Evolutionary conservation across 2,113 vertebrate genomes (phyloP).

Genomic region (Pangasianodon gigas): DNA sequence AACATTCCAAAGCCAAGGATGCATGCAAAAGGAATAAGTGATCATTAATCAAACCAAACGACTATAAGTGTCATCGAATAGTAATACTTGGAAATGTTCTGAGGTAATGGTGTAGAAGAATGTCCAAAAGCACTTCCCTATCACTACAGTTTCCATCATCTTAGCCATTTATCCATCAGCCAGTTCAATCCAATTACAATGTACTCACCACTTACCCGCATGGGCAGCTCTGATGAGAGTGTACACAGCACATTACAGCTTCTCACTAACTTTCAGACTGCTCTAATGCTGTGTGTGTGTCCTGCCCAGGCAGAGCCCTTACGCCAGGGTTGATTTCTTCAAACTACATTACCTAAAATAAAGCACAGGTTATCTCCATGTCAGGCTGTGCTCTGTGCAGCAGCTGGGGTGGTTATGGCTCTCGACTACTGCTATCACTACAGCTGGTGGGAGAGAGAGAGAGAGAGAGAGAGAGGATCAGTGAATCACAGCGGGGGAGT

Average conservation of each 20-base stretch:
- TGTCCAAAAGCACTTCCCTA: background rate
- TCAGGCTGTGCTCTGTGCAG: constrained; percentile 37
- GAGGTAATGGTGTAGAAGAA: background rate
- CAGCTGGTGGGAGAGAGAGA: constrained; percentile 39
- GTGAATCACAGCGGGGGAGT: constrained; percentile 22
- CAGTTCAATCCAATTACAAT: constrained; percentile 28
- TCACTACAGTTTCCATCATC: constrained; percentile 18
- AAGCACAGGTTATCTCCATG: constrained; percentile 48
- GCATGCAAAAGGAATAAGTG: background rate
- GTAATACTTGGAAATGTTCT: background rate
- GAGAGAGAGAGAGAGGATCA: constrained; percentile 26
- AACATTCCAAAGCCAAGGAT: background rate
- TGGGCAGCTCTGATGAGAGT: constrained; percentile 21
- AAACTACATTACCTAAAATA: constrained; percentile 53
- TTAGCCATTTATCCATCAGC: constrained; percentile 39
- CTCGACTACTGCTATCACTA: constrained; percentile 24
- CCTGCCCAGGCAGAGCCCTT: constrained; percentile 30
- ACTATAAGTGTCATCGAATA: background rate
- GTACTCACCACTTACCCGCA: constrained; percentile 41
- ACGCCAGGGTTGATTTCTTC: constrained; percentile 30
- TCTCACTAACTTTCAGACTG: constrained; percentile 40
- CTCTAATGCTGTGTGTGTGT: constrained; percentile 18
- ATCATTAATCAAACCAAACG: background rate
- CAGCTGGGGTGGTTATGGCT: constrained; percentile 41
- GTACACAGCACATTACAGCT: constrained; percentile 38